Evolutionary conservation across 2,888 invertebrate species (phyloP).

Genomic region (Pomacea canaliculata): DNA sequence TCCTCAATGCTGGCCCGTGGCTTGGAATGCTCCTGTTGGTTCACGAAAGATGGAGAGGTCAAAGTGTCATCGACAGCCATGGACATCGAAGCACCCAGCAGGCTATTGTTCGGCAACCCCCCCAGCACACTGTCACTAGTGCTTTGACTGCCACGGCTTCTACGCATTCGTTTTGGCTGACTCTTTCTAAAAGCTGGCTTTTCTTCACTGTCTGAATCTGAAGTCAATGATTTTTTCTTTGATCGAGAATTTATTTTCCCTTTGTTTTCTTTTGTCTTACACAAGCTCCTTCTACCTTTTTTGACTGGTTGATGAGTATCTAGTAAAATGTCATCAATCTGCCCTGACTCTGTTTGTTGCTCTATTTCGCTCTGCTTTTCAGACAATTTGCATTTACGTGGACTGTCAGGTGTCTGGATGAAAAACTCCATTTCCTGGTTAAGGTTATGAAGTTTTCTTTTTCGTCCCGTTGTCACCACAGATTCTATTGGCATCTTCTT

Average conservation of each 20-base stretch:
- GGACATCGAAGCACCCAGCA: slow-evolving; percentile 21
- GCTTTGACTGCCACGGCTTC: too few species aligned
- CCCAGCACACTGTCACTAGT: background rate
- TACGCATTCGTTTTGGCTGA: too few species aligned
- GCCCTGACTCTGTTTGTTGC: background rate
- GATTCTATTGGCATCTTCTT: too few species aligned
- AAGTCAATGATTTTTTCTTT: too few species aligned
- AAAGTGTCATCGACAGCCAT: slow-evolving; percentile 7
- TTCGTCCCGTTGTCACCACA: background rate
- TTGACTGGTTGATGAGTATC: background rate
- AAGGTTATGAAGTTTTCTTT: slow-evolving; percentile 15
- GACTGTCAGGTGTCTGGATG: too few species aligned
- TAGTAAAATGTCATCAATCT: slow-evolving; percentile 8
- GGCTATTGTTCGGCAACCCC: slow-evolving; percentile 1
- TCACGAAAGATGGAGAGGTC: background rate
- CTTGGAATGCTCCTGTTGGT: background rate
- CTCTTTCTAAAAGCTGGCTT: too few species aligned
- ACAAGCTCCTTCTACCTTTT: background rate
- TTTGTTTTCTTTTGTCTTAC: background rate
- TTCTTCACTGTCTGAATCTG: too few species aligned
- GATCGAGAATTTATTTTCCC: too few species aligned
- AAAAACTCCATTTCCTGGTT: slow-evolving; percentile 14
- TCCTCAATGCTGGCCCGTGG: slow-evolving; percentile 15
- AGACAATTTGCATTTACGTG: too few species aligned
- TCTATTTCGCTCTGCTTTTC: background rate